These are phyloP conservation scores for Erannis defoliaria DNA, from an alignment of 2,888 invertebrate genomes.

Conservation along the genomic window DNA sequence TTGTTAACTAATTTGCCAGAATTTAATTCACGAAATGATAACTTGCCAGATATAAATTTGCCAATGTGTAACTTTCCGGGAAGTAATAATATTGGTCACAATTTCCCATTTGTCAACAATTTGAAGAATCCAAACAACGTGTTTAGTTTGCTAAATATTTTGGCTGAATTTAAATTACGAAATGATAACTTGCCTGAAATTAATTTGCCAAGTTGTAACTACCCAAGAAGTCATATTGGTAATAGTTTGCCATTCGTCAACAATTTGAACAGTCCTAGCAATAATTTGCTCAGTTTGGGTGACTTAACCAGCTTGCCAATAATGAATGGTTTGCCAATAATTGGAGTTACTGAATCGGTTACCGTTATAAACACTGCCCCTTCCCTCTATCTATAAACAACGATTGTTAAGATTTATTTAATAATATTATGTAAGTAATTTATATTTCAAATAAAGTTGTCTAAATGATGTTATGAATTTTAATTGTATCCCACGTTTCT, in stretches of 20 bases:
- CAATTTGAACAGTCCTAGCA: slow-evolving; percentile 19
- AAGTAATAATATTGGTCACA: too few species aligned
- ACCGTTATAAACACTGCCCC: slow-evolving; percentile 49
- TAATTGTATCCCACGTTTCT: neutral
- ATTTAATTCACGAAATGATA: too few species aligned
- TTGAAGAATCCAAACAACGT: too few species aligned
- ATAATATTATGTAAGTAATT: neutral
- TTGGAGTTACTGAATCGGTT: slow-evolving; percentile 58
- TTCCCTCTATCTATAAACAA: slow-evolving; percentile 16
- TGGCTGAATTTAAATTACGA: too few species aligned
- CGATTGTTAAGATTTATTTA: slow-evolving; percentile 6
- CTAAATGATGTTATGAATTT: neutral
- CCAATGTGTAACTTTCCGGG: slow-evolving; percentile 2
- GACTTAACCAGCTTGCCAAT: slow-evolving; percentile 53
- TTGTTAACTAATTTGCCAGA: slow-evolving; percentile 53
- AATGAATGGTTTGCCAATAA: slow-evolving; percentile 60
- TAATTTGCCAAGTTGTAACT: slow-evolving; percentile 27
- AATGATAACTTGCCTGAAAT: too few species aligned
- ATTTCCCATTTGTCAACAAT: too few species aligned
- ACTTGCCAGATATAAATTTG: too few species aligned
- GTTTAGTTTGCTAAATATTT: slow-evolving; percentile 5
- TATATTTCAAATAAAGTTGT: neutral
- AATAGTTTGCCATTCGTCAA: slow-evolving; percentile 28
- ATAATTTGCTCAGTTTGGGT: slow-evolving; percentile 47
- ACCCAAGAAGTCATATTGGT: slow-evolving; percentile 29